Evolutionary conservation across 37 sponge, comb jelly and placozoan species (phyloP).

Genomic region (Agelas oroides): DNA sequence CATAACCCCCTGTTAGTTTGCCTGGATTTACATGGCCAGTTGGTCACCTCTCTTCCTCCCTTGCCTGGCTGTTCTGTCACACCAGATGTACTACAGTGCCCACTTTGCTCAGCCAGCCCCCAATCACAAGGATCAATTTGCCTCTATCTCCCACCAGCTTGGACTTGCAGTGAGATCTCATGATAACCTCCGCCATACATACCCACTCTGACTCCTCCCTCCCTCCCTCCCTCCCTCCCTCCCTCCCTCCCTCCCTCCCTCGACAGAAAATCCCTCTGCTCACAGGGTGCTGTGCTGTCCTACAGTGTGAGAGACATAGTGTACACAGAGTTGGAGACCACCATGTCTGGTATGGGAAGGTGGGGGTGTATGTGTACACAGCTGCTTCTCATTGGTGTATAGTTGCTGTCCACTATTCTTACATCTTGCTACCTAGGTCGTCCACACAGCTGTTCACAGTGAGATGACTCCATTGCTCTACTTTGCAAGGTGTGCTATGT

Average conservation of each 20-base stretch:
- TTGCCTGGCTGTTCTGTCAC: too few species aligned
- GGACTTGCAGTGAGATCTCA: neutral
- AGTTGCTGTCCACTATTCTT: too few species aligned
- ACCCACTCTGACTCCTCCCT: neutral
- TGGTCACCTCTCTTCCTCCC: neutral
- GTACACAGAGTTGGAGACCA: conserved; percentile 40
- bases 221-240: neutral
- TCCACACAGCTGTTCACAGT: neutral
- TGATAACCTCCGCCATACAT: neutral
- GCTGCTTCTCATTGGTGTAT: too few species aligned
- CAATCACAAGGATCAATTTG: conserved; percentile 13
- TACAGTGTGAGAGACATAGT: conserved; percentile 20
- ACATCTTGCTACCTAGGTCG: too few species aligned
- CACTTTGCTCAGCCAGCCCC: conserved; percentile 13
- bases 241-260: neutral
- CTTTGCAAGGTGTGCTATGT: conserved; percentile 25
- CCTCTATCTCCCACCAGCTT: conserved; percentile 15
- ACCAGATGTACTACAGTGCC: conserved; percentile 14
- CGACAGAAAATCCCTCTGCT: conserved; percentile 1
- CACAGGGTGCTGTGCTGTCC: neutral
- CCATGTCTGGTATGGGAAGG: conserved; percentile 50
- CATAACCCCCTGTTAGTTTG: too few species aligned
- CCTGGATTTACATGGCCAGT: neutral
- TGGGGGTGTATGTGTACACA: neutral
- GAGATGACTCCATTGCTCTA: conserved; percentile 25